Evolutionary conservation across 37 sponge, comb jelly and placozoan genomes (phyloP).

Genomic region (Eunapius fragilis): DNA sequence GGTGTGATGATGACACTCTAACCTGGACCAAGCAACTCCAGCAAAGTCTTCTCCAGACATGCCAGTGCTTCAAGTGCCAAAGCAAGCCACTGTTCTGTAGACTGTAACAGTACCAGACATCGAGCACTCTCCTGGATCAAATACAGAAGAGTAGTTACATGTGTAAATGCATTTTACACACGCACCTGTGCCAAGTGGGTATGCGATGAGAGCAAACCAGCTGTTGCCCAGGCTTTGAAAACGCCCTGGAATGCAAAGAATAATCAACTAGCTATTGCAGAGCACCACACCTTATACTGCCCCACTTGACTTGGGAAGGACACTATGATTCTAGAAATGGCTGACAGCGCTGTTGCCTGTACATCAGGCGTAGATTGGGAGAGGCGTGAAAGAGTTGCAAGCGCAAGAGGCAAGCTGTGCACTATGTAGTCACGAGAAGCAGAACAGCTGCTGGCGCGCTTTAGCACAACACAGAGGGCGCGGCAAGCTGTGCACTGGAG

Average conservation of each 20-base stretch:
- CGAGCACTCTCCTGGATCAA: conserved; percentile 19
- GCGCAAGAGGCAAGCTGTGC: conserved; percentile 1
- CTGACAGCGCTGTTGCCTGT: conserved; percentile 3
- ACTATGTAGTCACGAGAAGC: conserved; percentile 18
- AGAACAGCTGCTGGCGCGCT: not conserved
- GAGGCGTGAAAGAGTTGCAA: conserved; percentile 27
- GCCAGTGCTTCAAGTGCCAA: not conserved
- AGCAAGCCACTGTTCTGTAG: conserved; percentile 11
- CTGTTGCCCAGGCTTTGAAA: conserved; percentile 21
- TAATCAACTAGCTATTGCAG: not conserved
- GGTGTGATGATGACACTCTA: not conserved
- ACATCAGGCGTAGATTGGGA: not conserved
- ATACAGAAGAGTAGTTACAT: not conserved
- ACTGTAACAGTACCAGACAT: conserved; percentile 16
- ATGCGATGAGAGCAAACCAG: not conserved
- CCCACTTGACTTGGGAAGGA: not conserved
- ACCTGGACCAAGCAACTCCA: not conserved
- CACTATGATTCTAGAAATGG: not conserved
- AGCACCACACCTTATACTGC: not conserved
- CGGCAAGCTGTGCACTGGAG: not conserved
- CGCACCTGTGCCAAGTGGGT: not conserved
- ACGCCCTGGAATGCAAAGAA: not conserved
- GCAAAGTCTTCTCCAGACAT: not conserved
- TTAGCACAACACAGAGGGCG: not conserved
- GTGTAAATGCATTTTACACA: not conserved